Percentiles rank a stretch among this genome's conserved stretches.
phyloP scores from a whole-genome alignment of 2,113 vertebrate genomes.

The Microcebus tavaratra region DNA sequence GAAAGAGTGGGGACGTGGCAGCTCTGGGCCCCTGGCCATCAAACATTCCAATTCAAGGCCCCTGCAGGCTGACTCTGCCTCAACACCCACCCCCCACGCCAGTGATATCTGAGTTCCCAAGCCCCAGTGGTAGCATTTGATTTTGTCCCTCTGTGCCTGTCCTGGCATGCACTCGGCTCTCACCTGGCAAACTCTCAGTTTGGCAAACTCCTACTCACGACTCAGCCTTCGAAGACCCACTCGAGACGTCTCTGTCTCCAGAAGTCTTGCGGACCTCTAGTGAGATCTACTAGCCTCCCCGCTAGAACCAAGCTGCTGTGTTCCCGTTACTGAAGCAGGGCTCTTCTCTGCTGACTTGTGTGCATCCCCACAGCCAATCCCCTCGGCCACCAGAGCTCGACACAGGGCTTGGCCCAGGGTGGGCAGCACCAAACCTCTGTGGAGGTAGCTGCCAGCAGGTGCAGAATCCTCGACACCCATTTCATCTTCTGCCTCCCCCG shows the following conservation, averaged over 20 bases:
- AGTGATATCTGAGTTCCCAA: not conserved
- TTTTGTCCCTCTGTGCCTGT: not conserved
- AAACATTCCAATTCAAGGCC: not conserved
- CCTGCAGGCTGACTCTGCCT: not conserved
- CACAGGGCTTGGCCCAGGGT: not conserved
- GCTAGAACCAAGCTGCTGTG: not conserved
- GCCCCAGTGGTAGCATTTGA: not conserved
- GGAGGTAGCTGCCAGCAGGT: not conserved
- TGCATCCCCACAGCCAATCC: not conserved
- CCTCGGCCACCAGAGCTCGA: no score
- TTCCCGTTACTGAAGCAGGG: not conserved
- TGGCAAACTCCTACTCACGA: not conserved
- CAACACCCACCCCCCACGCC: not conserved
- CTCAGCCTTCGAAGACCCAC: not conserved
- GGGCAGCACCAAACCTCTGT: not conserved
- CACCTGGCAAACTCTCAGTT: not conserved
- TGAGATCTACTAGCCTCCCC: not conserved
- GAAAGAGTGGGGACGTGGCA: not conserved
- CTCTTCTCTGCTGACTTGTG: not conserved
- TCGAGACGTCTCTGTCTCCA: not conserved
- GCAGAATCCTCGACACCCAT: not conserved
- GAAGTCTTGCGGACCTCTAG: not conserved
- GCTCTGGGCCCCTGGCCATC: not conserved
- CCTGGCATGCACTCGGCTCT: not conserved
- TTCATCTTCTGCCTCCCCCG: not conserved